Evolutionary conservation across 2,113 vertebrate species (phyloP).

Genomic region (Eurypyga helias): DNA sequence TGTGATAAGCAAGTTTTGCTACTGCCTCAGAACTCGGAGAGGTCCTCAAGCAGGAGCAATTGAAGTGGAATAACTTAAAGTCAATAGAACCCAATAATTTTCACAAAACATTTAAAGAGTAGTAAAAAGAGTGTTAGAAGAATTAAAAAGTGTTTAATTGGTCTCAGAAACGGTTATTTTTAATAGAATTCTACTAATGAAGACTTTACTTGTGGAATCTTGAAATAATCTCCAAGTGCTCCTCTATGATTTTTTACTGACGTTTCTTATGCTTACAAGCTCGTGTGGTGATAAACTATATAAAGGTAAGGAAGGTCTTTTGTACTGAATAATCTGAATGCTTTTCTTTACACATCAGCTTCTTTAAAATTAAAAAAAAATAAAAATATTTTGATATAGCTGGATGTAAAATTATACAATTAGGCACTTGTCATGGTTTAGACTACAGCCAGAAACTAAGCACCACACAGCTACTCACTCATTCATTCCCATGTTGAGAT

Average conservation of each 20-base stretch:
- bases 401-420: neutral
- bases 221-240: neutral
- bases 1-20: neutral
- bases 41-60: neutral
- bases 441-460: too few relatives aligned
- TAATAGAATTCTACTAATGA: neutral
- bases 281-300: neutral
- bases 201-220: neutral
- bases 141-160: neutral
- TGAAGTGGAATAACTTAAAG: neutral
- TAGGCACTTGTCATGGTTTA: neutral
- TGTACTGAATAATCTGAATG: neutral
- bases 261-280: neutral
- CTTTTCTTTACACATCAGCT: neutral
- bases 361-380: neutral
- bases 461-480: too few relatives aligned
- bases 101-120: neutral
- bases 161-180: neutral
- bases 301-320: neutral
- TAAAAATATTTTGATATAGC: fast-evolving
- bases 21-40: neutral
- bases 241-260: neutral
- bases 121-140: neutral
- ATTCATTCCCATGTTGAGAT: too few relatives aligned
- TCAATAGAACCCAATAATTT: neutral